Base-by-base conservation (phyloP, 2,888 invertebrate genomes). In the Cheilosia urbana region DNA sequence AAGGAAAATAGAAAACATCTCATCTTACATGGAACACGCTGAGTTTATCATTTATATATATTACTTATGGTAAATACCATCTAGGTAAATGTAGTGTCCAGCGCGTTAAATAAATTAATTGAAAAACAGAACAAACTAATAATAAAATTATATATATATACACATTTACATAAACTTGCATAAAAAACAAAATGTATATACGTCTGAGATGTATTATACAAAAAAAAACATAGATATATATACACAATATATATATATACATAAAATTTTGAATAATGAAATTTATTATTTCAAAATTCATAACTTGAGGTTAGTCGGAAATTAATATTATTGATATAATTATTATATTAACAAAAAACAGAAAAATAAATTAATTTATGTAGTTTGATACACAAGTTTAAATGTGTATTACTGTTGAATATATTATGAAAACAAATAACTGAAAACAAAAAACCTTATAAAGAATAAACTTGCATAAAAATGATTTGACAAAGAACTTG, bases 321-420 rank as follows among this genome's bases (percentile, higher is more conserved):
- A 84, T 80, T 84, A 84, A 84, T 85, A 80, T 80, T 80, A 76
- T 72, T 80, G 62, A 85, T 71, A 80, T 76, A 76, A 68, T 49
- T 82, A 79, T 65, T 79, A 73, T 78, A 83, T 72, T 51, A 63
- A 77, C 60, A 42, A 62, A 21, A 21, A 68, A 57, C 27, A 42
- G 17, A 24, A 60, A 72, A 79, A 40, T 76, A 21, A 79, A 85
- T 81, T 81, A 81, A 85, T 80, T 85, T 85, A 85, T 85, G 85
- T 85, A 85, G 85, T 85, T 81, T 58, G 58, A 77, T 85, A 85
- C 85, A 85, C 85, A 85, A 85, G 85, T 85, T 85, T 85, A 85
- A 84, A 85, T 85, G 85, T 85, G 85, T 85, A 85, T 85, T 85
- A 80, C 81, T 85, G 85, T 85, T 85, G 85, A 85, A 84, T 82